Evolutionary conservation across 2,888 invertebrate species (phyloP).

Genomic region (Drosophila robusta): DNA sequence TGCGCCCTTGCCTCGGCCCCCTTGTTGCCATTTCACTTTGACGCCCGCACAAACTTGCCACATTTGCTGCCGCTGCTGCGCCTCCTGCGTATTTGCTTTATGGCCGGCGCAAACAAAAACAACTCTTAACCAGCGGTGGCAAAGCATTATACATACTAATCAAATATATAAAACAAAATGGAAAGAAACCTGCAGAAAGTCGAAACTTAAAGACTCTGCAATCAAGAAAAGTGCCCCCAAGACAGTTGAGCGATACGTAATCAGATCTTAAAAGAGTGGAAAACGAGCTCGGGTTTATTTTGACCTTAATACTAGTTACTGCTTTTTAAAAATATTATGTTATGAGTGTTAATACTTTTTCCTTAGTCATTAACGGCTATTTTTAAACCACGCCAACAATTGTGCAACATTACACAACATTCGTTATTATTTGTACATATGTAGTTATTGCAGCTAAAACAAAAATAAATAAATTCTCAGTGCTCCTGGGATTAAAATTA

Average conservation of each 20-base stretch:
- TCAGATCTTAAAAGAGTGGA: too few species aligned
- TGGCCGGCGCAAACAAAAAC: conserved; percentile 19
- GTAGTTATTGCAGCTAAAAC: too few species aligned
- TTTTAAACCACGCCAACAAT: too few species aligned
- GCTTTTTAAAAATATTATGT: too few species aligned
- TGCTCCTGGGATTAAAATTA: neutral
- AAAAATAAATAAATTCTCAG: neutral
- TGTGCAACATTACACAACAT: too few species aligned
- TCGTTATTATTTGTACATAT: too few species aligned
- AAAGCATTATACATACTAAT: conserved; percentile 43
- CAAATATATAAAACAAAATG: neutral
- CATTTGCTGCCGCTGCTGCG: conserved; percentile 32
- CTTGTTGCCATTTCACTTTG: conserved; percentile 22
- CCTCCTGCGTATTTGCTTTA: conserved; percentile 41
- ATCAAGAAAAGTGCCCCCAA: neutral
- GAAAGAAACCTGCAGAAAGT: neutral
- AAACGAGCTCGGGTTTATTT: too few species aligned
- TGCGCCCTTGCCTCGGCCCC: neutral
- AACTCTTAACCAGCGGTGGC: conserved; percentile 31
- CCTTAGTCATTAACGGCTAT: too few species aligned
- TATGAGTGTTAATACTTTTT: too few species aligned
- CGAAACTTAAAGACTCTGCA: conserved; percentile 24
- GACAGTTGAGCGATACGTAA: neutral
- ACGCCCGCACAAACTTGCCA: conserved; percentile 33
- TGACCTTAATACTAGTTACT: too few species aligned